Evolutionary conservation across 2,888 invertebrate genomes (phyloP).

Genomic region (Colostygia pectinataria): DNA sequence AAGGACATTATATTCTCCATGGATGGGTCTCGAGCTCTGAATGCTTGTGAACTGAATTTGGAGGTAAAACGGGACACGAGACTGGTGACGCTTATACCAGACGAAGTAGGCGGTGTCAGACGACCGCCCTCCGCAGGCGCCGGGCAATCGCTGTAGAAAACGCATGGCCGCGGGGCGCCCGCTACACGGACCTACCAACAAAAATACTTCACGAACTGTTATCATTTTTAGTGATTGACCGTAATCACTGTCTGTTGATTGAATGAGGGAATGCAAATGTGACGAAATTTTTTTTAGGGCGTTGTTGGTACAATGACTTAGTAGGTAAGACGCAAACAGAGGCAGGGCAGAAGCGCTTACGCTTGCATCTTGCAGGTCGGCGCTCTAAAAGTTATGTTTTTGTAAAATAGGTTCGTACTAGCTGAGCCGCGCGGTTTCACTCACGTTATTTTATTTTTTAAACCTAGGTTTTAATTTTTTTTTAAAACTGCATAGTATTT

Average conservation of each 20-base stretch:
- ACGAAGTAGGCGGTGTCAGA: slow-evolving; percentile 81
- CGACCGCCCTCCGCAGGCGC: slow-evolving; percentile 80
- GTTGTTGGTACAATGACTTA: neutral
- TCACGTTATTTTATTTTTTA: no score
- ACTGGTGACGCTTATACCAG: slow-evolving; percentile 79
- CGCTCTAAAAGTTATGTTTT: no score
- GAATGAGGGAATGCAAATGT: neutral
- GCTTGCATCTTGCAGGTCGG: no score
- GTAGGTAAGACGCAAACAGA: no score
- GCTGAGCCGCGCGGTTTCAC: no score
- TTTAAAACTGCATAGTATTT: no score
- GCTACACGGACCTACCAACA: slow-evolving; percentile 74
- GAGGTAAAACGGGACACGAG: slow-evolving; percentile 77
- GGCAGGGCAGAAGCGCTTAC: no score
- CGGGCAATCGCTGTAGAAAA: slow-evolving; percentile 71
- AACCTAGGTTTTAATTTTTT: no score
- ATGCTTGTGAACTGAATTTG: slow-evolving; percentile 46
- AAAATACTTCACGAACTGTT: slow-evolving; percentile 78
- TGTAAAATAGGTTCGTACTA: no score
- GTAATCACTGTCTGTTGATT: slow-evolving; percentile 8
- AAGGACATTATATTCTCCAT: slow-evolving; percentile 21
- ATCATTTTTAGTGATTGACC: slow-evolving; percentile 60
- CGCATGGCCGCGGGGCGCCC: slow-evolving; percentile 75
- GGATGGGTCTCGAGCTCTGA: slow-evolving; percentile 26
- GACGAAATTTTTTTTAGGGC: neutral